Percentiles rank a stretch among this genome's conserved stretches.
These are phyloP conservation scores for Sphenodon punctatus DNA, from an alignment of 2,797 vertebrate species.

Conservation along the genomic window DNA sequence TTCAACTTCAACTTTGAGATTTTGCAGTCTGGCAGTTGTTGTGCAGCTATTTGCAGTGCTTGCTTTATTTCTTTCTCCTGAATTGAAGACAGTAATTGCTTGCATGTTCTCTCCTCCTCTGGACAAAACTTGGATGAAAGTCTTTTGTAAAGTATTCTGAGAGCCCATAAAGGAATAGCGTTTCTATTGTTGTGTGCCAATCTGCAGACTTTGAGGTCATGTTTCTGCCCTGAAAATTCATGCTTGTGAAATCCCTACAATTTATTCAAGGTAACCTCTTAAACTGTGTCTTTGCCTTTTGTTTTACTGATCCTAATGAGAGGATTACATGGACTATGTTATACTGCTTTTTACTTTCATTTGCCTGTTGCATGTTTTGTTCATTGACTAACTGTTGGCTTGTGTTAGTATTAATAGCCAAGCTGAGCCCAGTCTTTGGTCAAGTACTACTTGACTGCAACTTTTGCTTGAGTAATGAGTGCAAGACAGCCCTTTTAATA, in stretches of 20 bases:
- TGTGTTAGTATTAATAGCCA: slow-evolving; percentile 46
- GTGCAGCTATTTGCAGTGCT: not conserved
- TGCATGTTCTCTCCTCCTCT: not conserved
- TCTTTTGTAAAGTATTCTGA: slow-evolving; percentile 14
- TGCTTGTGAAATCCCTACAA: not conserved
- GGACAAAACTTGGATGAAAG: slow-evolving; percentile 6
- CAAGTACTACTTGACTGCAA: too few relatives aligned
- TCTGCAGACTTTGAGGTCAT: not conserved
- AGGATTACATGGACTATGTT: not conserved
- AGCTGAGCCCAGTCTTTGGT: slow-evolving; percentile 46
- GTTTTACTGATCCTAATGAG: not conserved
- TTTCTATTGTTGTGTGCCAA: slow-evolving; percentile 9
- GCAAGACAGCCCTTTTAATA: slow-evolving; percentile 28
- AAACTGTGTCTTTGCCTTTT: slow-evolving; percentile 9
- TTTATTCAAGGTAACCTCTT: slow-evolving; percentile 9
- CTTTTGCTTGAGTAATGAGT: slow-evolving; percentile 38
- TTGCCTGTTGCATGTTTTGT: slow-evolving; percentile 41
- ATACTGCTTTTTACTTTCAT: slow-evolving; percentile 28
- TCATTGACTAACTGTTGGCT: slow-evolving; percentile 33
- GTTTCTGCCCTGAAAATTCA: slow-evolving; percentile 9
- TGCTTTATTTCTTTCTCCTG: not conserved
- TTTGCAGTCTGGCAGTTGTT: slow-evolving; percentile 28
- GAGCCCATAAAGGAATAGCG: not conserved
- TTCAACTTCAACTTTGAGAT: not conserved
- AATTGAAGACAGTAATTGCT: not conserved